phyloP scores from a whole-genome alignment of 2,888 invertebrate species.

The Vannuccia rotundouncinata region DNA sequence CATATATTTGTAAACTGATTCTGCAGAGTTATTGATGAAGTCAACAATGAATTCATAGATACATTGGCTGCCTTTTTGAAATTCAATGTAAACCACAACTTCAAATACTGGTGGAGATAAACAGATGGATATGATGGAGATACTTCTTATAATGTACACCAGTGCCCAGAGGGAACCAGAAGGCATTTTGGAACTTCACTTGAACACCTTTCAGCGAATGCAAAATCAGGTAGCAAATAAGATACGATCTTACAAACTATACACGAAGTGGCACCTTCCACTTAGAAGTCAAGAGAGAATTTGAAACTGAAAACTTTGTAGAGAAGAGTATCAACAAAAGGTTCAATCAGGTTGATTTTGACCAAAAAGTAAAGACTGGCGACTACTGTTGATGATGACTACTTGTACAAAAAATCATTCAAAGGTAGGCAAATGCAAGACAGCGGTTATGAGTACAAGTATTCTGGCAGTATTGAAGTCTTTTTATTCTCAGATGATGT shows the following conservation, averaged over 20 bases:
- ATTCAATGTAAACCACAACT: neutral
- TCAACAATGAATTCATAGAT: neutral
- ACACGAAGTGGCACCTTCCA: neutral
- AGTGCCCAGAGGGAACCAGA: neutral
- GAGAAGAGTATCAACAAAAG: neutral
- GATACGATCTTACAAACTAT: neutral
- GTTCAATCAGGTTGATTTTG: neutral
- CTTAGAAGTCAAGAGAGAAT: neutral
- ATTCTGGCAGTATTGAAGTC: neutral
- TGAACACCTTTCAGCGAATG: neutral
- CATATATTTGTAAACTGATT: too few species aligned
- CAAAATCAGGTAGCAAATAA: neutral
- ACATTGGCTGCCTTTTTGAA: neutral
- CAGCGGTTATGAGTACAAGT: conserved; percentile 13
- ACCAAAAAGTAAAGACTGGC: neutral
- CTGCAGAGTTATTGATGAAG: too few species aligned
- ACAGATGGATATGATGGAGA: neutral
- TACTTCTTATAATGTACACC: neutral
- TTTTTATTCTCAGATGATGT: conserved; percentile 7
- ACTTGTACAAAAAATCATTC: conserved; percentile 1
- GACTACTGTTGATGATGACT: neutral
- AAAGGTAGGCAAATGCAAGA: conserved; percentile 12
- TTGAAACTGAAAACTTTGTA: neutral
- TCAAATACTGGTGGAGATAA: neutral
- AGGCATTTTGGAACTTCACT: neutral